Percentiles rank a stretch among this genome's conserved stretches.
phyloP scores from a whole-genome alignment of 2,888 invertebrate species.

The Drosophila neutralis region DNA sequence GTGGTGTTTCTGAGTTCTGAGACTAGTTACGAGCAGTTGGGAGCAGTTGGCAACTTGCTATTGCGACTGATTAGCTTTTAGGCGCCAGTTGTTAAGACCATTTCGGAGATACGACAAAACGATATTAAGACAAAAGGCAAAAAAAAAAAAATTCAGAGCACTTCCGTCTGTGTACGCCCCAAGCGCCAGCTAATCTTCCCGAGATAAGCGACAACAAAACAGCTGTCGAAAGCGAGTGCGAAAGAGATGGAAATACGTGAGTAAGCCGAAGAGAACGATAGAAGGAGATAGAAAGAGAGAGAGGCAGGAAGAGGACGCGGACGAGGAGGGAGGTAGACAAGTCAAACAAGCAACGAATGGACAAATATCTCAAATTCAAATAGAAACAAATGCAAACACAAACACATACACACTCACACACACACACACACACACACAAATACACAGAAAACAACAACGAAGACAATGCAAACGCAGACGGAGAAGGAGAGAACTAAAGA shows the following conservation, averaged over 20 bases:
- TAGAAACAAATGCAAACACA: conserved; percentile 72
- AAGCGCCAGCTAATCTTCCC: conserved; percentile 46
- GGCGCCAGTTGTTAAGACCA: conserved; percentile 51
- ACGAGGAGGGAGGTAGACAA: conserved; percentile 21
- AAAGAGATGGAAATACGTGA: not conserved
- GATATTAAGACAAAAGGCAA: conserved; percentile 13
- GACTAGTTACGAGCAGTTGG: conserved; percentile 12
- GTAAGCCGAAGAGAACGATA: not conserved
- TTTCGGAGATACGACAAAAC: conserved; percentile 8
- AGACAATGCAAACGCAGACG: conserved; percentile 37
- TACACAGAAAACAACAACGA: conserved; percentile 7
- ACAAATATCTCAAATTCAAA: conserved; percentile 72
- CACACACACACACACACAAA: not conserved
- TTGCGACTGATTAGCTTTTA: conserved; percentile 41
- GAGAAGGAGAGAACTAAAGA: conserved; percentile 10
- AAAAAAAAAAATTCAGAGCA: conserved; percentile 28
- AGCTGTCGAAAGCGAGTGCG: conserved; percentile 29
- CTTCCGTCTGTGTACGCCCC: conserved; percentile 35
- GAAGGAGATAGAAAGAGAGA: not conserved
- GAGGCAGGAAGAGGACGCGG: not conserved
- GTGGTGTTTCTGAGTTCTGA: not conserved
- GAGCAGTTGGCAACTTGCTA: conserved; percentile 22
- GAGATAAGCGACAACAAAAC: conserved; percentile 36
- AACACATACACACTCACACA: not conserved
- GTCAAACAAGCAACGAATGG: conserved; percentile 47